phyloP scores from a whole-genome alignment of 2,888 invertebrate species.

The Drosophila fulvimacula region DNA sequence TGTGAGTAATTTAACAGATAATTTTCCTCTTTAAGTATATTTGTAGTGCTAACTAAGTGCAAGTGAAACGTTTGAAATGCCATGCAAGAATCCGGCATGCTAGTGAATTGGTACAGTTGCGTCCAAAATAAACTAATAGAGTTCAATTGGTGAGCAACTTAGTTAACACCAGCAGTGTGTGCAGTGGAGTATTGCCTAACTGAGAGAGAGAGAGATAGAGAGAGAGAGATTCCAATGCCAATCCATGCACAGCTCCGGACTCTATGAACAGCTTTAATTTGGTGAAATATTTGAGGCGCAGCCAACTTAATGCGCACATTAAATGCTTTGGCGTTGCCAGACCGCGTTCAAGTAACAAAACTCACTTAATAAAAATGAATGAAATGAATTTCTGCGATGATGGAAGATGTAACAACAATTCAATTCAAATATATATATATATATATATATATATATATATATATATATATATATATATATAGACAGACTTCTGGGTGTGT shows the following conservation, averaged over 20 bases:
- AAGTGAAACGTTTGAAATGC: neutral
- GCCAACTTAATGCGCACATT: slow-evolving; percentile 17
- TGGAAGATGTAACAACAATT: slow-evolving; percentile 15
- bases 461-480: neutral
- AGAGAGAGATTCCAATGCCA: neutral
- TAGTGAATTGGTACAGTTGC: neutral
- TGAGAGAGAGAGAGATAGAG: too few relatives aligned
- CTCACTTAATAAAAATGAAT: slow-evolving; percentile 21
- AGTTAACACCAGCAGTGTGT: too few relatives aligned
- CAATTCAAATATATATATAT: slow-evolving; percentile 1
- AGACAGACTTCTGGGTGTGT: slow-evolving; percentile 5
- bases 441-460: neutral
- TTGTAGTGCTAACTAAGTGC: neutral
- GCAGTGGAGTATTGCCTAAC: neutral
- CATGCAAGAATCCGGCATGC: neutral
- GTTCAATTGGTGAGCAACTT: too few relatives aligned
- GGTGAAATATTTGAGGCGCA: slow-evolving; percentile 2
- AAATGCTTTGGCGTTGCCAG: slow-evolving; percentile 15
- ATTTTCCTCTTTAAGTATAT: neutral
- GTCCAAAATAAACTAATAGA: neutral
- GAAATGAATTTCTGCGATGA: slow-evolving; percentile 19
- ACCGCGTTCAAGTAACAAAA: slow-evolving; percentile 11
- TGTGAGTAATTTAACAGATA: neutral
- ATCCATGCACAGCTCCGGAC: neutral
- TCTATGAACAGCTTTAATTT: slow-evolving; percentile 2